These are phyloP conservation scores for Hyppa rectilinea DNA, from an alignment of 2,888 invertebrate species.

Conservation along the genomic window DNA sequence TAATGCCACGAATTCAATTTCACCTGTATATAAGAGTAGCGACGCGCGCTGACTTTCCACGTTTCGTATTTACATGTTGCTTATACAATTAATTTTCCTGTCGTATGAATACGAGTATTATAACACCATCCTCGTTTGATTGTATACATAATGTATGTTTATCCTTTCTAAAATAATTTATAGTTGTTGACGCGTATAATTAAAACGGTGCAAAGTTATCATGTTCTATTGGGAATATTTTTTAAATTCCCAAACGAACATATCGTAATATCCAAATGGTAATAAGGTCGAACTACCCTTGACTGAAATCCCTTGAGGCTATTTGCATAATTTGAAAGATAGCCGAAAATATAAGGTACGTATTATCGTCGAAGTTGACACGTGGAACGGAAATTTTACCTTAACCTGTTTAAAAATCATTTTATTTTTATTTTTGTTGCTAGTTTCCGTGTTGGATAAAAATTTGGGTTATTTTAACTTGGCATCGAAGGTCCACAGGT, in stretches of 20 bases:
- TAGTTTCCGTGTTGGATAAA: neutral
- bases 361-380: neutral
- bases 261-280: constrained; percentile 38
- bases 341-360: neutral
- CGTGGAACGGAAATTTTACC: neutral
- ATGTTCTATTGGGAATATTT: constrained; percentile 8
- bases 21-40: too few relatives aligned
- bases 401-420: neutral
- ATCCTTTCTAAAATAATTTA: neutral
- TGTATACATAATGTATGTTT: too few relatives aligned
- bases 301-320: neutral
- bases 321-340: constrained; percentile 38
- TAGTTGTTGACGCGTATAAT: constrained; percentile 27
- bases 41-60: too few relatives aligned
- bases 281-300: neutral
- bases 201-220: constrained; percentile 8
- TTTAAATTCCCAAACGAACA: too few relatives aligned
- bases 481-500: neutral
- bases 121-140: neutral
- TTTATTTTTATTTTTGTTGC: neutral
- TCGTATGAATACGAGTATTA: too few relatives aligned
- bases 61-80: too few relatives aligned
- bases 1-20: too few relatives aligned
- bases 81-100: too few relatives aligned
- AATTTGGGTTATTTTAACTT: neutral